Evolutionary conservation across 2,888 invertebrate genomes (phyloP).

Genomic region (Tipula lateralis): DNA sequence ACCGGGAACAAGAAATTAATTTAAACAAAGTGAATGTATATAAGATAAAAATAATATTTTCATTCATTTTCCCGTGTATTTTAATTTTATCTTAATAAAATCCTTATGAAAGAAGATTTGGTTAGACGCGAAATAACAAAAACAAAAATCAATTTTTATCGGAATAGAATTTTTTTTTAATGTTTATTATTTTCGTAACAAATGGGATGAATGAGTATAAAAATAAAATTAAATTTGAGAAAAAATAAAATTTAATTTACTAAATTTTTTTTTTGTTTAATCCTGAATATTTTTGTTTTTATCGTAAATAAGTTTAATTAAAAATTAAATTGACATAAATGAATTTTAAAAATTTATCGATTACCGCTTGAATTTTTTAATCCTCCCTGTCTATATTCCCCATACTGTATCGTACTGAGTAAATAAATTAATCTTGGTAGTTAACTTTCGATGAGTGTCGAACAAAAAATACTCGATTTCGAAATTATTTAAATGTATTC

Average conservation of each 20-base stretch:
- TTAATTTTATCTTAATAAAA: neutral
- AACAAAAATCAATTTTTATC: constrained; percentile 7
- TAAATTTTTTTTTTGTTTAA: neutral
- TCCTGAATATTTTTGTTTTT: neutral
- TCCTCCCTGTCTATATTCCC: neutral
- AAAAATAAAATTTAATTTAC: neutral
- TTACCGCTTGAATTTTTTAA: neutral
- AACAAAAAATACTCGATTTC: neutral
- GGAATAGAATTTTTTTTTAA: neutral
- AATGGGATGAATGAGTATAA: neutral
- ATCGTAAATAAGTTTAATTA: constrained; percentile 24
- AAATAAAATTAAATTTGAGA: neutral
- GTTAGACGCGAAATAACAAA: neutral
- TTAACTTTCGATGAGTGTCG: neutral
- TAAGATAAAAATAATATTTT: neutral
- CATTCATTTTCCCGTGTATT: neutral
- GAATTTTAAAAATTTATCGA: neutral
- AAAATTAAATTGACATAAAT: constrained; percentile 11
- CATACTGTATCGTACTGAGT: neutral
- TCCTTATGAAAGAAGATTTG: neutral
- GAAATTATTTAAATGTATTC: neutral
- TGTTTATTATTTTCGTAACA: neutral
- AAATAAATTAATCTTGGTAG: neutral
- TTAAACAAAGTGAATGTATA: neutral
- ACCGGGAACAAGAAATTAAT: neutral